A percentile compares a stretch with the other conserved stretches of the same genome.
Conservation (phyloP, 2,113 vertebrate species). For the Fulmarus glacialis region DNA sequence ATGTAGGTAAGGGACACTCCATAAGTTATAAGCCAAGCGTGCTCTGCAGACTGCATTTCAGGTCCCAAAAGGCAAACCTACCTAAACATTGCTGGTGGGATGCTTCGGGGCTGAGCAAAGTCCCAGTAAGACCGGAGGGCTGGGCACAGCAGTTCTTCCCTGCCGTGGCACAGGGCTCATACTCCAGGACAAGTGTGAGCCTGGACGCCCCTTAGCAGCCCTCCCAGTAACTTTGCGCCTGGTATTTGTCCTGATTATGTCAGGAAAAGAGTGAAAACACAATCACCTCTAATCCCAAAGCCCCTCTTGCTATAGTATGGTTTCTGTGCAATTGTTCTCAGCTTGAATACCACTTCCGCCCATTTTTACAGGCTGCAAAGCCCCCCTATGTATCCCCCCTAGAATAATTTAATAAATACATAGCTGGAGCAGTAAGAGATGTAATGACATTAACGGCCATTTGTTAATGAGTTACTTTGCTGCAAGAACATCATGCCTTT, state of each 20-base stretch:
- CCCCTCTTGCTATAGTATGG: neutral
- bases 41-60: neutral
- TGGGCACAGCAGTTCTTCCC: neutral
- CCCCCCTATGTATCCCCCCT: neutral
- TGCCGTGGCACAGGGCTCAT: neutral
- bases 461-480: neutral
- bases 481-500: neutral
- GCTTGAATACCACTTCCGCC: slow-evolving; percentile 37
- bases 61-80: neutral
- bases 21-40: neutral
- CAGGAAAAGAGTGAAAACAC: slow-evolving; percentile 48
- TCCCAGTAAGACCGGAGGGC: neutral
- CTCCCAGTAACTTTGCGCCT: neutral
- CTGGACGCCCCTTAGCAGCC: neutral
- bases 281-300: slow-evolving; percentile 60
- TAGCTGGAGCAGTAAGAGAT: neutral
- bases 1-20: neutral
- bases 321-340: slow-evolving; percentile 44
- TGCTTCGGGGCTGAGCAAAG: neutral
- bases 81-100: neutral
- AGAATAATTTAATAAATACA: neutral
- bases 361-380: slow-evolving; percentile 18
- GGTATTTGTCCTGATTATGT: slow-evolving; percentile 38
- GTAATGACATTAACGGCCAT: neutral
- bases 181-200: neutral